Base-by-base conservation (phyloP, 2,888 invertebrate species). In the Junonia oenone region DNA sequence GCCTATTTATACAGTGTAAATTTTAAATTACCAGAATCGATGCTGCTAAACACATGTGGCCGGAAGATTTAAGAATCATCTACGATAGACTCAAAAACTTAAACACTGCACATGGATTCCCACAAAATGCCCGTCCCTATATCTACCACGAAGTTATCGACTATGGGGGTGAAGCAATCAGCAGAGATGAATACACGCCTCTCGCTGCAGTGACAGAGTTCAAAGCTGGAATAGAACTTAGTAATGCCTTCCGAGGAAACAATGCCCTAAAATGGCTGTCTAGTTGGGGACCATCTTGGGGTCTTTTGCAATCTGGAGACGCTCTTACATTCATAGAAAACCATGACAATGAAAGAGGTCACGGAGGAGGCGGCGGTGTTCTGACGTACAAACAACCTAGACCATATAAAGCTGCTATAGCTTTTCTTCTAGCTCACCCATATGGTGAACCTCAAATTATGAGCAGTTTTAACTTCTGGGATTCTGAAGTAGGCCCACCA, bases 361-460 rank as follows among this genome's bases (percentile, higher is more conserved):
- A 92, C 55, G 92, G 91, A 0, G 91, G 89, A 3, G 91, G 89
- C 0, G 91, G 91, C 2, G 82, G 78, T 13, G 82, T 93, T 13
- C 81, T 94, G 11, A 94, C 92, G 0, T 92, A 94, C 76, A 95
- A 95, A 68, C 75, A 91, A 0, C 59, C 93, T 0, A 92, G 91
- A 58, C 85, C 90, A n/a, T 96, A 96, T 75, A 95, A 93, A 63
- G 90, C 91, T 90, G 98, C 97, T 0, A 93, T 93, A 1, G 96
- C 96, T 0, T 98, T 97, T 77, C 94, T 95, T 87, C 76, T 98
- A 65, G 96, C 97, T 0, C 94, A 95, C 89, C 94, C 95, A 0
- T 97, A 96, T 64, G 96, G 95, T 0, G 92, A 93, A 56, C 93
- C 96, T 0, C 92, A 95, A 46, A 89, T 98, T 19, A 97, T 98